Evolutionary conservation across 2,888 invertebrate genomes (phyloP).

Genomic region (Troglohyphantes excavatus): DNA sequence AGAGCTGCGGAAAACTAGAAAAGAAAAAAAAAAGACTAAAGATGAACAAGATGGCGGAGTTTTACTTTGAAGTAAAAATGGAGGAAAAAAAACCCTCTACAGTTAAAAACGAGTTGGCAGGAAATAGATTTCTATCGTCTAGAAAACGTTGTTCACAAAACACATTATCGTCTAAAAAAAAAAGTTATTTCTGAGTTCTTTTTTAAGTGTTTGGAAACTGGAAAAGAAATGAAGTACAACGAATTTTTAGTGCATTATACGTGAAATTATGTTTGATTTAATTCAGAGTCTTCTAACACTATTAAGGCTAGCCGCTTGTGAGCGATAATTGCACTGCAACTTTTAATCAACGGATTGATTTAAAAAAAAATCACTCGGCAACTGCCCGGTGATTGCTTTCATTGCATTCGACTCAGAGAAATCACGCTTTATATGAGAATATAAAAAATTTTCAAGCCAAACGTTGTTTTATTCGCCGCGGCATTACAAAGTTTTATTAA

Average conservation of each 20-base stretch:
- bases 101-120: constrained; percentile 2
- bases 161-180: not conserved
- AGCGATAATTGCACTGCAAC: too few relatives aligned
- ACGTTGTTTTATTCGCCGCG: too few relatives aligned
- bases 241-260: not conserved
- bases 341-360: too few relatives aligned
- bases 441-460: too few relatives aligned
- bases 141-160: not conserved
- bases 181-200: not conserved
- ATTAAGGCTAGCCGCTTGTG: too few relatives aligned
- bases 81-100: not conserved
- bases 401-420: too few relatives aligned
- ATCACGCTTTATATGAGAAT: too few relatives aligned
- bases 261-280: not conserved
- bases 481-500: too few relatives aligned
- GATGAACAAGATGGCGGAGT: not conserved
- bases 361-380: too few relatives aligned
- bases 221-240: not conserved
- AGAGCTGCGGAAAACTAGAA: not conserved
- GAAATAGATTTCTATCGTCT: not conserved
- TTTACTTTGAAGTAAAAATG: not conserved
- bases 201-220: not conserved
- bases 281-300: too few relatives aligned
- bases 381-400: too few relatives aligned
- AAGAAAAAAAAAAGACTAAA: not conserved